A percentile compares a stretch with the other conserved stretches of the same genome.
Evolutionary conservation across 2,888 invertebrate species (phyloP).

Genomic region (Andrena trimmerana): DNA sequence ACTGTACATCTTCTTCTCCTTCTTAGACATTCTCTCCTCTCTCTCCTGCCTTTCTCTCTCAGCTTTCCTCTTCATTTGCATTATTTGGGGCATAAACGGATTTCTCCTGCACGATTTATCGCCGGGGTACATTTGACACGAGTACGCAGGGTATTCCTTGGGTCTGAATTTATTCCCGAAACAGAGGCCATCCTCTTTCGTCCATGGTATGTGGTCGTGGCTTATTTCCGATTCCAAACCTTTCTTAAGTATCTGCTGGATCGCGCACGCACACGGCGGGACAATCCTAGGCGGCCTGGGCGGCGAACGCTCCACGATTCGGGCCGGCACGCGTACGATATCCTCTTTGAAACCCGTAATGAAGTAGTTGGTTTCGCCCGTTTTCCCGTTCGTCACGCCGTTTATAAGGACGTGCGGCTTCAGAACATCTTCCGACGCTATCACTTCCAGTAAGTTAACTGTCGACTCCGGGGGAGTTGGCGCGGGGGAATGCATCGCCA

Average conservation of each 20-base stretch:
- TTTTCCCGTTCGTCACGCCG: conserved; percentile 66
- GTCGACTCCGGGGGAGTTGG: conserved; percentile 71
- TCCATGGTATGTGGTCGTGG: conserved; percentile 73
- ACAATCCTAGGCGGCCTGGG: conserved; percentile 70
- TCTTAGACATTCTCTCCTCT: not conserved
- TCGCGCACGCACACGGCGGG: conserved; percentile 77
- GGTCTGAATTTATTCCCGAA: conserved; percentile 77
- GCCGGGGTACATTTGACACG: conserved; percentile 72
- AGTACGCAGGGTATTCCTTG: conserved; percentile 59
- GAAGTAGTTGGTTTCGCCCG: conserved; percentile 67
- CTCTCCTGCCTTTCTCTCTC: conserved; percentile 30
- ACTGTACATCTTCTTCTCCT: conserved; percentile 70
- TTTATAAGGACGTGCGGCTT: conserved; percentile 65
- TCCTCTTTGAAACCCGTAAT: conserved; percentile 72
- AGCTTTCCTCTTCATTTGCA: conserved; percentile 38
- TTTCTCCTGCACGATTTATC: conserved; percentile 70
- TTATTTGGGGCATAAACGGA: conserved; percentile 68
- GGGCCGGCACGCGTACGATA: conserved; percentile 65
- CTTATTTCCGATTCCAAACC: conserved; percentile 50
- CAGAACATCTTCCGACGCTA: conserved; percentile 74
- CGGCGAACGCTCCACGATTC: conserved; percentile 49
- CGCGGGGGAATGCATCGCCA: conserved; percentile 77
- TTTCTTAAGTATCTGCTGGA: conserved; percentile 69
- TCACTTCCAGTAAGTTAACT: conserved; percentile 65
- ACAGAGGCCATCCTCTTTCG: conserved; percentile 70